These are phyloP conservation scores for Megalopta genalis DNA, from an alignment of 1,140 invertebrate genomes.

Conservation along the genomic window DNA sequence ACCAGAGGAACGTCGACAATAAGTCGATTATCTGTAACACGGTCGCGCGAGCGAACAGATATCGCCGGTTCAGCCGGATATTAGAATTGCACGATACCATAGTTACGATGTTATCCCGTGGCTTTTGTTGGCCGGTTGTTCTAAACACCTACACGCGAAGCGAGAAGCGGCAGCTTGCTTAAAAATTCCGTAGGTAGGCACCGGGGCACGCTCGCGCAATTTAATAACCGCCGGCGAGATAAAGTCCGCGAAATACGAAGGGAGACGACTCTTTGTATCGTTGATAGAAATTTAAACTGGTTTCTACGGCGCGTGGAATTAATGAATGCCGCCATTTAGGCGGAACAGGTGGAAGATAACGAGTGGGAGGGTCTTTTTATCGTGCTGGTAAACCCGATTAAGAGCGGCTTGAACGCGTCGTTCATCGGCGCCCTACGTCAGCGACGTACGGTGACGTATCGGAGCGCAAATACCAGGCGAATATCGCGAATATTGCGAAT, in stretches of 20 bases:
- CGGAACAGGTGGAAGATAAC: slow-evolving; percentile 17
- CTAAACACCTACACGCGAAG: slow-evolving; percentile 31
- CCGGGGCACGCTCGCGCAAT: neutral
- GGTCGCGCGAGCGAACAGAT: slow-evolving; percentile 8
- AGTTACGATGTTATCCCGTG: slow-evolving; percentile 22
- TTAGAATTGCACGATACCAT: slow-evolving; percentile 18
- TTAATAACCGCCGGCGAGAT: slow-evolving; percentile 10
- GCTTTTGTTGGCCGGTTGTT: slow-evolving; percentile 17
- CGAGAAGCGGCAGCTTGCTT: neutral
- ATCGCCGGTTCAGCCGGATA: slow-evolving; percentile 38
- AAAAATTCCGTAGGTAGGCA: slow-evolving; percentile 8
- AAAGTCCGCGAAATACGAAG: slow-evolving; percentile 13
- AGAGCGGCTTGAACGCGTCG: no score
- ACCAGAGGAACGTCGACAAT: neutral
- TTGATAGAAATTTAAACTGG: slow-evolving; percentile 10
- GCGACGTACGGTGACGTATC: no score
- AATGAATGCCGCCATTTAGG: slow-evolving; percentile 1
- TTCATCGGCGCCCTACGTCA: no score
- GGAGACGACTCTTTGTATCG: neutral
- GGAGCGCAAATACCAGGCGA: no score
- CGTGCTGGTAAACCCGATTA: neutral
- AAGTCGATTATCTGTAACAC: slow-evolving; percentile 11
- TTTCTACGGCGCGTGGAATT: neutral
- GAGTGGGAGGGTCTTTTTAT: neutral
- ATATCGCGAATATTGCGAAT: no score